Evolutionary conservation across 2,888 invertebrate species (phyloP), one percentile per base, ranked within the genome.

Genomic region (Aphrophora alni): DNA sequence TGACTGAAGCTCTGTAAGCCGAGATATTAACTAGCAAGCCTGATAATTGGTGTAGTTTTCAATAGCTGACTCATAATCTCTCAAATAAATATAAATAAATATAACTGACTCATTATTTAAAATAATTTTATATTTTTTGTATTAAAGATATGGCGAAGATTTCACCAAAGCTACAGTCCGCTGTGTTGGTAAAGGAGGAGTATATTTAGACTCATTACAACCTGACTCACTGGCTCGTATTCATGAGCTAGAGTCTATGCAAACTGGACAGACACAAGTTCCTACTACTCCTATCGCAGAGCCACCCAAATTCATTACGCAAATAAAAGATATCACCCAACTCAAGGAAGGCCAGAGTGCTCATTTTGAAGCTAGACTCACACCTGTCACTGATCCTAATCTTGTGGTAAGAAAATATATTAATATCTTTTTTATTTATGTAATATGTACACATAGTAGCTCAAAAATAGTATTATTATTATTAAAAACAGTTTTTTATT

Each of bases 321-420:
- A 97, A 87, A 95, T 98, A 84, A 90, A 91, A 83, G 95, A 96
- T 87, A 92, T 97, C 12, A 93, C 94, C 1, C 95, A 95, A 88
- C 89, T 99, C 82, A 95, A 95, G 78, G 99, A 99, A 90, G 98
- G 98, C 44, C 97, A 98, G 88, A 95, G 97, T 85, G 97, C 97
- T 84, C 98, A 96, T 91, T 93, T 96, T 85, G 96, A 98, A 89
- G 98, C 98, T 25, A 93, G 96, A 86, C 91, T 99, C 76, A 95
- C 96, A 27, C 99, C 99, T 0, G 93, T 98, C 27, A 96, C 95
- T 81, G 99, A 99, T 90, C 98, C 98, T 4, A 96, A 97, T 85
- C 91, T 98, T 83, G 94, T 94, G 85, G 97, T 90, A 80, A 84
- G 86, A 83, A 26, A 77, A 8, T 21, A 59, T 0, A 59, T n/a